Evolutionary conservation across 2,797 vertebrate genomes (phyloP).

Genomic region (Thaleichthys pacificus): DNA sequence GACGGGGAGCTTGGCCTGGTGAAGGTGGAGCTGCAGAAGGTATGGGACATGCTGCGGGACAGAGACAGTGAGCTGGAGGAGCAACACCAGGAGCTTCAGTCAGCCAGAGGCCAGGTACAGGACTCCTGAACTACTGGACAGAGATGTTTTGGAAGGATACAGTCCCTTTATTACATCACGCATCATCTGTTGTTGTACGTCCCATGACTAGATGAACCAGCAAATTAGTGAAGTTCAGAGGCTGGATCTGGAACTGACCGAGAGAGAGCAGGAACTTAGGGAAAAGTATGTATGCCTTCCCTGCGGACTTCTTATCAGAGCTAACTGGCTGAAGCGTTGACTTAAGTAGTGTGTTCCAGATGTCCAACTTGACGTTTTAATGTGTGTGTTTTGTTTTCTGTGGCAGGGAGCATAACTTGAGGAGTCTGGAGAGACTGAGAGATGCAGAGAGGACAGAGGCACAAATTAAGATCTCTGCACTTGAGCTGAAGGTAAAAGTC

Average conservation of each 20-base stretch:
- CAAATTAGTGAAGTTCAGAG: conserved; percentile 55
- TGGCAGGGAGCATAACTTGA: conserved; percentile 60
- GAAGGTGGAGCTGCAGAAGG: conserved; percentile 54
- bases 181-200: background rate
- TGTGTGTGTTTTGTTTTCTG: background rate
- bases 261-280: conserved; percentile 60
- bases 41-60: conserved; percentile 48
- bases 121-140: background rate
- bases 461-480: conserved; percentile 54
- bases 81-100: conserved; percentile 38
- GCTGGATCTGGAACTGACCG: conserved; percentile 57
- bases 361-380: background rate
- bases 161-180: background rate
- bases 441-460: conserved; percentile 52
- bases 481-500: conserved; percentile 62
- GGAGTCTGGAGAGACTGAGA: conserved; percentile 46
- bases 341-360: background rate
- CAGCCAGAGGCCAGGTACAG: conserved; percentile 42
- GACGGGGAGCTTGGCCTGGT: conserved; percentile 52
- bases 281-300: conserved; percentile 56
- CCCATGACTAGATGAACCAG: conserved; percentile 43
- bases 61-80: conserved; percentile 49
- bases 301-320: too few relatives aligned
- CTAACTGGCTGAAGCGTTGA: too few relatives aligned
- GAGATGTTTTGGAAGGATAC: background rate